Percentiles rank a stretch among this genome's conserved stretches.
Conservation (phyloP, 2,888 invertebrate genomes). For the Meiosimyza decipiens region DNA sequence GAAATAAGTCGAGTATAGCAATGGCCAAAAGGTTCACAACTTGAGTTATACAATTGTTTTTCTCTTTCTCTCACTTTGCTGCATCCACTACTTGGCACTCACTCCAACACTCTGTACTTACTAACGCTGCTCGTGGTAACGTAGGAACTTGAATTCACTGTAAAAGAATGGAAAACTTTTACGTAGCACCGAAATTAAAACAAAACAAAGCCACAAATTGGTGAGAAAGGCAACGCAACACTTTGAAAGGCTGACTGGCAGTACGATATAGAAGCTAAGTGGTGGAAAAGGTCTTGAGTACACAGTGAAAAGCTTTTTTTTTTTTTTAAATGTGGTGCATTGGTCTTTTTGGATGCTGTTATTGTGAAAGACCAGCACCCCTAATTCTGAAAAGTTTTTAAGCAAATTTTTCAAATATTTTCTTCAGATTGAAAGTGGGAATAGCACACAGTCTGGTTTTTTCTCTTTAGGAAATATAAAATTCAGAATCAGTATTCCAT, state of each 20-base stretch:
- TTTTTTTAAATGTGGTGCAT: no score
- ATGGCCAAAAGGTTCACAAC: conserved; percentile 25
- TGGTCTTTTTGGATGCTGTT: no score
- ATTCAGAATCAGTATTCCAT: no score
- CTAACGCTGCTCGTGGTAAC: neutral
- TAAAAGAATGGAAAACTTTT: conserved; percentile 34
- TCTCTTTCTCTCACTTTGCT: neutral
- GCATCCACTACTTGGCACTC: neutral
- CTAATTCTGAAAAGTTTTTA: no score
- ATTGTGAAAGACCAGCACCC: no score
- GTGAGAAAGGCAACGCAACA: neutral
- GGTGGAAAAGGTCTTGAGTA: neutral
- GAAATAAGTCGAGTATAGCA: conserved; percentile 7
- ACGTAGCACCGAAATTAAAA: conserved; percentile 35
- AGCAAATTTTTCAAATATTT: no score
- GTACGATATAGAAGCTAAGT: neutral
- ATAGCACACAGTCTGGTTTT: no score
- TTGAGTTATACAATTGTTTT: neutral
- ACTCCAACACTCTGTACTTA: neutral
- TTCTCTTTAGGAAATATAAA: no score
- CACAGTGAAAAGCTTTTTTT: no score
- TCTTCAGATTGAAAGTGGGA: no score
- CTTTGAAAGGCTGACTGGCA: neutral
- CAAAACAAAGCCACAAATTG: conserved; percentile 35
- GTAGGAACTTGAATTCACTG: neutral